Conservation (phyloP, 2,888 invertebrate species). For the Blera fallax region DNA sequence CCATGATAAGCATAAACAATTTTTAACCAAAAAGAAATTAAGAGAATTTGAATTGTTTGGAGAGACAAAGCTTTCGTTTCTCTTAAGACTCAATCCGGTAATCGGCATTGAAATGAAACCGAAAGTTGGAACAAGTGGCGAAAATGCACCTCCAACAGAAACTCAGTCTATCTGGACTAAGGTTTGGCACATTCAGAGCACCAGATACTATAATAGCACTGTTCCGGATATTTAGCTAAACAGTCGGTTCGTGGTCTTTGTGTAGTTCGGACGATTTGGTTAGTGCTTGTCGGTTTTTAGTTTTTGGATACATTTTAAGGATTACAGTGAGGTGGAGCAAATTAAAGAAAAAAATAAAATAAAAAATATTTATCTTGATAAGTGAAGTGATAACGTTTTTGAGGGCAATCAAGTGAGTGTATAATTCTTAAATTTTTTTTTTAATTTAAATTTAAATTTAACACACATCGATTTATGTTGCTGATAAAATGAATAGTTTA, state of each 20-base stretch:
- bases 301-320: background rate
- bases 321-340: slow-evolving; percentile 19
- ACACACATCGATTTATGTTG: background rate
- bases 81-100: slow-evolving; percentile 30
- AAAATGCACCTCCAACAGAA: slow-evolving; percentile 32
- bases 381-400: background rate
- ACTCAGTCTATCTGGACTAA: slow-evolving; percentile 29
- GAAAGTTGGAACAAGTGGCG: slow-evolving; percentile 50
- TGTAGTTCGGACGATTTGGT: slow-evolving; percentile 34
- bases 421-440: background rate
- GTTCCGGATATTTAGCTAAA: slow-evolving; percentile 45
- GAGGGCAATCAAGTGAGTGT: slow-evolving; percentile 17
- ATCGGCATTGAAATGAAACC: slow-evolving; percentile 60
- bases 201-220: slow-evolving; percentile 36
- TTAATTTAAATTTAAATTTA: background rate
- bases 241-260: slow-evolving; percentile 59
- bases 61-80: slow-evolving; percentile 16
- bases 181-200: slow-evolving; percentile 31
- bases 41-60: background rate
- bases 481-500: background rate
- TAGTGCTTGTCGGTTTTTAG: slow-evolving; percentile 6
- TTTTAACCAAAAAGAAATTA: background rate
- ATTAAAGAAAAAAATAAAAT: background rate
- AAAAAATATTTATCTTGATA: background rate
- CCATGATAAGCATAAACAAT: background rate